Evolutionary conservation across 2,888 invertebrate species (phyloP), one percentile per base, ranked within the genome.

Genomic region (Nineta flava): DNA sequence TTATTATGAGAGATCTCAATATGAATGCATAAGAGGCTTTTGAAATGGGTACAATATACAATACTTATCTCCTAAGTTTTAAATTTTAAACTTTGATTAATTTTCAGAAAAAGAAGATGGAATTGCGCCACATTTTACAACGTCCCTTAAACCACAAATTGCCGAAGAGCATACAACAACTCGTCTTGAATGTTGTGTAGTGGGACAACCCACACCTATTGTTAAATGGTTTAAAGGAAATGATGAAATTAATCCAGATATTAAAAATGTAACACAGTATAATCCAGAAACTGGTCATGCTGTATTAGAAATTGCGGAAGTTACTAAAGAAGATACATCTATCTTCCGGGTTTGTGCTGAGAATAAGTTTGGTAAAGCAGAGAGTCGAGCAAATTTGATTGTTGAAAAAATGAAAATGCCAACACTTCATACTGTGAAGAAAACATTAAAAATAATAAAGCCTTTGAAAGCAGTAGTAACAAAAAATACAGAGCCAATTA

Each of bases 401-500:
- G 73, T 81, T 46, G 74, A 72, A 59, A 69, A 62, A 58, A 64
- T 59, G 52, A 70, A 66, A 53, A 65, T 65, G 50, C 64, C 73
- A 32, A 65, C 68, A 17, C 68, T 73, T 60, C 73, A 74, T 46
- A 61, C 68, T 56, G 70, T 75, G 1, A 64, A 79, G 46, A 70
- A 74, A 56, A 81, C 84, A 32, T 87, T 87, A 43, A 80, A 77
- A 59, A 87, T 93, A 58, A 77, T 77, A 47, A 78, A 82, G 61
- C 86, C 91, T 50, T 70, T 93, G 50, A 77, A 81, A 65, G 86
- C 90, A 10, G 69, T 82, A 55, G 74, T 83, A 47, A 78, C 84
- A 49, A 76, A 77, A 58, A 78, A 79, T 60, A 79, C 80, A 50
- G 76, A 80, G 55, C 76, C 81, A 34, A 72, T 88, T 52, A 71